Conservation (phyloP, 2,888 invertebrate species). For the Hoplodrina blanda region DNA sequence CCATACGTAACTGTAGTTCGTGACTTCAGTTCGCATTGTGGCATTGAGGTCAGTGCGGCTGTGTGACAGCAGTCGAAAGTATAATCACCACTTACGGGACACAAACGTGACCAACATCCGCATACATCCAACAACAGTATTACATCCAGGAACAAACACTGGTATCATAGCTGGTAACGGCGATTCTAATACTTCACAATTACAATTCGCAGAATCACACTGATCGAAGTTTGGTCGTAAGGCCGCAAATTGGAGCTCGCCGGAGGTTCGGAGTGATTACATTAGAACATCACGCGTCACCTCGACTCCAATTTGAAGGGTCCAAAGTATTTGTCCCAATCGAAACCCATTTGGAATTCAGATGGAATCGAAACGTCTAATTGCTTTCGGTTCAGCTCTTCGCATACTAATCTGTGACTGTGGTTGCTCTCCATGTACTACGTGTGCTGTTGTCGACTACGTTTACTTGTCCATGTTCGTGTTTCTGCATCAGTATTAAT, state of each 20-base stretch:
- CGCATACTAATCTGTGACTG: constrained; percentile 75
- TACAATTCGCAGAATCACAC: constrained; percentile 59
- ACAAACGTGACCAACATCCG: constrained; percentile 28
- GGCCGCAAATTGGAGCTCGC: constrained; percentile 57
- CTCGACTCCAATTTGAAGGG: constrained; percentile 68
- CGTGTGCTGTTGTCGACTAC: constrained; percentile 42
- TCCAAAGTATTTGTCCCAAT: constrained; percentile 69
- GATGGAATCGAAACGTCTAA: constrained; percentile 82
- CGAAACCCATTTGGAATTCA: constrained; percentile 79
- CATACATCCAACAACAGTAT: background rate
- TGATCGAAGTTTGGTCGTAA: constrained; percentile 59
- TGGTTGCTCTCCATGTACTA: constrained; percentile 48
- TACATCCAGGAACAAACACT: constrained; percentile 4
- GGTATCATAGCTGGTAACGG: constrained; percentile 4
- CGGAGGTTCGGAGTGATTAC: constrained; percentile 62
- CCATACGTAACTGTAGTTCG: constrained; percentile 39
- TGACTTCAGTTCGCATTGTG: constrained; percentile 45
- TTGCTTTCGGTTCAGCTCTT: constrained; percentile 78
- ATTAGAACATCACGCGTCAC: constrained; percentile 71
- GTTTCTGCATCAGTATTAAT: constrained; percentile 2
- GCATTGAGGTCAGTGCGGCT: constrained; percentile 34
- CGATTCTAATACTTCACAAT: constrained; percentile 50
- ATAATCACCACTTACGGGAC: constrained; percentile 33
- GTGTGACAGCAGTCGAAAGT: constrained; percentile 25
- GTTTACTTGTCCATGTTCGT: constrained; percentile 13